A percentile compares a stretch with the other conserved stretches of the same genome.
These are phyloP conservation scores for Andrena fulva DNA, from an alignment of 2,888 invertebrate genomes.

Conservation along the genomic window DNA sequence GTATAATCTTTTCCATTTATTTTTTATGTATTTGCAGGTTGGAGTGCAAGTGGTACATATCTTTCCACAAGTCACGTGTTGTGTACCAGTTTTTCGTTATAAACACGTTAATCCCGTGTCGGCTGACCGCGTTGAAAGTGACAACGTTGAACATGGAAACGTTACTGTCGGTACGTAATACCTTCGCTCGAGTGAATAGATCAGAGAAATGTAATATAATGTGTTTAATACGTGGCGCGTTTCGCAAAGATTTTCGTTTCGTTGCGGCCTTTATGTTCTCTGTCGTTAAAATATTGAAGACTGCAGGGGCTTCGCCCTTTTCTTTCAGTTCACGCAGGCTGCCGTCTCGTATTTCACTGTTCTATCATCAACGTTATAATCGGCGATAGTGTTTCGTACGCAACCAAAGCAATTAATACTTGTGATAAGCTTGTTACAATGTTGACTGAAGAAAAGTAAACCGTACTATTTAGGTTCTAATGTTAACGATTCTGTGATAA, in stretches of 20 bases:
- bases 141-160: background rate
- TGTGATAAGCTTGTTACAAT: no score
- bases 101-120: background rate
- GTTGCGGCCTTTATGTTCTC: background rate
- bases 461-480: no score
- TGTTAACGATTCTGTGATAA: no score
- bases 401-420: no score
- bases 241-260: no score
- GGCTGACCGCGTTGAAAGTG: background rate
- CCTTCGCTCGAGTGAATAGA: background rate
- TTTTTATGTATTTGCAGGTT: background rate
- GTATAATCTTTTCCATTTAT: background rate
- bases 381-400: background rate
- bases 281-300: background rate
- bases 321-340: background rate
- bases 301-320: background rate
- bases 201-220: no score
- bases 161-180: background rate
- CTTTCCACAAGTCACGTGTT: background rate
- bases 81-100: background rate
- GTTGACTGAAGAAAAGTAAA: no score
- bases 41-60: background rate
- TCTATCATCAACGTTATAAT: background rate
- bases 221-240: no score
- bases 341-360: background rate